Conservation (phyloP, 1,140 invertebrate genomes). For the Nixonia krombeini region DNA sequence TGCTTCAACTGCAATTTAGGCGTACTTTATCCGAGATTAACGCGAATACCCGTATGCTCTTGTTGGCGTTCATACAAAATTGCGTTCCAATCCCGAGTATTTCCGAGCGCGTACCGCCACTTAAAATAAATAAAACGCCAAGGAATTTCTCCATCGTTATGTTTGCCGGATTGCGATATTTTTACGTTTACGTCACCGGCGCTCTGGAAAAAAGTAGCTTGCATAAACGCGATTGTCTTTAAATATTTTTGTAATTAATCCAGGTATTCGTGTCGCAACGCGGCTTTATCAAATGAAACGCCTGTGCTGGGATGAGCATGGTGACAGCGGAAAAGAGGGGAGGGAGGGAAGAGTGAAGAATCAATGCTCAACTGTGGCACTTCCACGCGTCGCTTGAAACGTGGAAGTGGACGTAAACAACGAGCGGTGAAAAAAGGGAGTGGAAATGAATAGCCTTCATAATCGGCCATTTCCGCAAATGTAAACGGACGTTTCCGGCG, state of each 20-base stretch:
- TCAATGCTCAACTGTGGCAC: too few species aligned
- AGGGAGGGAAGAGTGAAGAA: not conserved
- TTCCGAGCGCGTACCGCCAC: not conserved
- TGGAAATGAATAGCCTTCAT: not conserved
- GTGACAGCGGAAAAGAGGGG: too few species aligned
- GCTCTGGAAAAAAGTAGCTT: not conserved
- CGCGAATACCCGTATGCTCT: not conserved
- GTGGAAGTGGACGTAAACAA: too few species aligned
- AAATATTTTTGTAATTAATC: not conserved
- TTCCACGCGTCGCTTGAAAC: too few species aligned
- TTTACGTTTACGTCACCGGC: not conserved
- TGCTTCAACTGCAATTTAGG: constrained; percentile 5
- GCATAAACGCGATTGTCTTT: not conserved
- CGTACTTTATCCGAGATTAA: constrained; percentile 1
- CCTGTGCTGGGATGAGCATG: too few species aligned
- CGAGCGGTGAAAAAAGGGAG: not conserved
- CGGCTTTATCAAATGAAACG: not conserved
- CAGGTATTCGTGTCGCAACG: not conserved
- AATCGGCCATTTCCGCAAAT: constrained; percentile 1
- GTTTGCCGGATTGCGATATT: not conserved
- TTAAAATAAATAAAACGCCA: constrained; percentile 2
- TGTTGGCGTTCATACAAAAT: not conserved
- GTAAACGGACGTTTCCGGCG: not conserved
- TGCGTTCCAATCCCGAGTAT: not conserved
- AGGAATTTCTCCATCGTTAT: not conserved